A percentile compares a stretch with the other conserved stretches of the same genome.
phyloP scores from a whole-genome alignment of 2,888 invertebrate species.

The Pandemis corylana region DNA sequence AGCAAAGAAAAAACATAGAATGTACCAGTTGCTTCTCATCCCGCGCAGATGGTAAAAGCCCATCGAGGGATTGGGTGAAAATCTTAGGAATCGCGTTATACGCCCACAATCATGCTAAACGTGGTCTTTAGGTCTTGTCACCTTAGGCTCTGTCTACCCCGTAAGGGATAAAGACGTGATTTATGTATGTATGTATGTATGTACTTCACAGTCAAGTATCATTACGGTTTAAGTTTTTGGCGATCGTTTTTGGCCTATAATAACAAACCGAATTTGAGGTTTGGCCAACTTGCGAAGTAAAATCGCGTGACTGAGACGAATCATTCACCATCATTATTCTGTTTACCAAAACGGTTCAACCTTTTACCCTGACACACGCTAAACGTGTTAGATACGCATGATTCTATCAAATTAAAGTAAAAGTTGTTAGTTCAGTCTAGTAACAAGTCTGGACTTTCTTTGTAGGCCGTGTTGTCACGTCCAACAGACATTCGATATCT shows the following conservation, averaged over 20 bases:
- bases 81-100: too few relatives aligned
- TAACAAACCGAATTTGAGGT: slow-evolving; percentile 24
- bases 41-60: too few relatives aligned
- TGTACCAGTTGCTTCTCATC: too few relatives aligned
- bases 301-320: slow-evolving; percentile 37
- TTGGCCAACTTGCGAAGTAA: slow-evolving; percentile 15
- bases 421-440: slow-evolving; percentile 18
- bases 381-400: slow-evolving; percentile 28
- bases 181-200: too few relatives aligned
- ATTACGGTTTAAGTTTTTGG: background rate
- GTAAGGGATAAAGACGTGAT: too few relatives aligned
- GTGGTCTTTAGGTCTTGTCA: too few relatives aligned
- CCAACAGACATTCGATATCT: background rate
- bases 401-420: slow-evolving; percentile 31
- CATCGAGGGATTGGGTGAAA: too few relatives aligned
- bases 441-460: background rate
- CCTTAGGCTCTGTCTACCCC: too few relatives aligned
- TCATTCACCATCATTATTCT: slow-evolving; percentile 37
- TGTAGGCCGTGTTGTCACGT: background rate
- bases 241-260: background rate
- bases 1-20: too few relatives aligned
- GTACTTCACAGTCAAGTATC: too few relatives aligned
- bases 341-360: slow-evolving; percentile 38
- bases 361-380: slow-evolving; percentile 40
- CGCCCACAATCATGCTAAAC: too few relatives aligned